Evolutionary conservation across 2,888 invertebrate genomes (phyloP), one percentile per base, ranked within the genome.

Genomic region (Hypomecis atomaria): DNA sequence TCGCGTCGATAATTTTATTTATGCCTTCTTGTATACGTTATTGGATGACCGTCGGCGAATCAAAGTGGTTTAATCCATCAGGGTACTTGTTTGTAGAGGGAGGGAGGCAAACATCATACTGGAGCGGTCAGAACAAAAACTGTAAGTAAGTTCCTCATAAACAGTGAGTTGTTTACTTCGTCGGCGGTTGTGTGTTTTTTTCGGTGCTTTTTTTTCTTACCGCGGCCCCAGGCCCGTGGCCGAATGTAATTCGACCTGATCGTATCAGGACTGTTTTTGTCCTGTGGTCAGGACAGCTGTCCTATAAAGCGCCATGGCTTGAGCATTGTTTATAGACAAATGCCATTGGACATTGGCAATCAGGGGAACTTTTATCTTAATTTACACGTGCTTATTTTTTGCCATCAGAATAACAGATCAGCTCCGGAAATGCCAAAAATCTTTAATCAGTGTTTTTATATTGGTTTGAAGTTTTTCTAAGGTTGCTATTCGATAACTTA

Each of bases 221-320:
- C 78, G 73, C 75, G 74, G 74, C 71, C 73, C 75, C 73, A 77
- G 76, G 75, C 83, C 86, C 87, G 78, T 86, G 86, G 89, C 85
- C 85, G 75, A 87, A 86, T 86, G 92, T 89, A 92, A 92, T 85
- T 84, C 85, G 92, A 92, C 86, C 92, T 90, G 92, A 92, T 92
- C 83, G 82, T 92, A 92, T 92, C 92, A 79, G 84, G 74, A 80
- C 79, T 81, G 79, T 92, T 91, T 92, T 92, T 92, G 89, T 81
- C 78, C 81, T 90, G 92, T 83, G 91, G 92, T 92, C 90, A 90
- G 86, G 81, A 83, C 92, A 92, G 92, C 91, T 92, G 92, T 85
- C 81, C 77, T 78, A 81, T 85, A 85, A 83, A 86, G 81, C 74
- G 78, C 78, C 78, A 74, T 84, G 80, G 83, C 84, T 82, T 77